These are phyloP conservation scores for Melieria picta DNA, from an alignment of 2,888 invertebrate genomes.

Conservation along the genomic window DNA sequence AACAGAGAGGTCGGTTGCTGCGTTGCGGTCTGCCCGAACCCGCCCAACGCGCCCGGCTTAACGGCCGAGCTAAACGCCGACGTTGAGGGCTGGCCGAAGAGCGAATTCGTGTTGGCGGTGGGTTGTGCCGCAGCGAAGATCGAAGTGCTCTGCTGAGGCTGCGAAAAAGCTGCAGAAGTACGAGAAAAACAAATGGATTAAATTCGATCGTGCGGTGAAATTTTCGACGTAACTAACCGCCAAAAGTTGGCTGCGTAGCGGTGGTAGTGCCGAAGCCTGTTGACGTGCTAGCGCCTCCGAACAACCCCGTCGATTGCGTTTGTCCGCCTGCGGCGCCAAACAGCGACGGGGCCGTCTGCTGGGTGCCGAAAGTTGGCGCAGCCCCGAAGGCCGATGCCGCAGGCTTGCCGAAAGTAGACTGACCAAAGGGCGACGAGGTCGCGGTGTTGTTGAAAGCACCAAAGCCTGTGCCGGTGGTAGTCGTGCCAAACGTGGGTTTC, in stretches of 20 bases:
- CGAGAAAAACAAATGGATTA: conserved; percentile 6
- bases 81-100: conserved; percentile 74
- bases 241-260: conserved; percentile 63
- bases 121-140: conserved; percentile 70
- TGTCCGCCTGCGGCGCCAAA: conserved; percentile 71
- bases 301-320: conserved; percentile 58
- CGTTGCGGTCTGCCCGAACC: conserved; percentile 59
- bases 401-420: conserved; percentile 70
- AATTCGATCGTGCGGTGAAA: not conserved
- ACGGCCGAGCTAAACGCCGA: conserved; percentile 71
- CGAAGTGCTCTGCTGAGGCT: conserved; percentile 68
- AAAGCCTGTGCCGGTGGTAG: conserved; percentile 57
- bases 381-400: conserved; percentile 74
- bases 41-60: conserved; percentile 64
- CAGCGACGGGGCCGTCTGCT: conserved; percentile 66
- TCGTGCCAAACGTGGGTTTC: conserved; percentile 67
- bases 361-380: conserved; percentile 75
- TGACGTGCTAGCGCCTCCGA: conserved; percentile 72
- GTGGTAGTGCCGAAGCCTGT: conserved; percentile 75
- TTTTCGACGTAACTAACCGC: conserved; percentile 54
- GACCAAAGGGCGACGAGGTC: conserved; percentile 66
- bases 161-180: conserved; percentile 53
- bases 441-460: conserved; percentile 58
- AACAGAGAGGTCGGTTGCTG: conserved; percentile 68
- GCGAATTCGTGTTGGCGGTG: conserved; percentile 67